phyloP scores from a whole-genome alignment of 2,888 invertebrate species.

The Prenolepis imparis region DNA sequence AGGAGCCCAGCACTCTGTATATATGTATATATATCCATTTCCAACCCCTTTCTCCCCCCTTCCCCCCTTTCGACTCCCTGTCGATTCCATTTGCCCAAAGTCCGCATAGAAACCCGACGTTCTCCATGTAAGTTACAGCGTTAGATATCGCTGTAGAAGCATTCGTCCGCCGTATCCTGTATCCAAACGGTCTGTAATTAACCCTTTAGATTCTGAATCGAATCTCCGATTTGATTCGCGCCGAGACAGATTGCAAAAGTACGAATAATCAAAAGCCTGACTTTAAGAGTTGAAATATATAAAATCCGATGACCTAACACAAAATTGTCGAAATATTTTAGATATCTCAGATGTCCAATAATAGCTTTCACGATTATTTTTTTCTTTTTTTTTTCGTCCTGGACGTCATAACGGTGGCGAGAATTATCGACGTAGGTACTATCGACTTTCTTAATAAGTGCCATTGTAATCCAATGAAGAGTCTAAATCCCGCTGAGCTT shows the following conservation, averaged over 20 bases:
- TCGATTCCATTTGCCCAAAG: slow-evolving; percentile 64
- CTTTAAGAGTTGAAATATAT: neutral
- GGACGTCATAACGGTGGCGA: neutral
- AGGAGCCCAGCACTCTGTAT: slow-evolving; percentile 61
- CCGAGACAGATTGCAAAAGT: slow-evolving; percentile 19
- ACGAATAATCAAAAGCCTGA: neutral
- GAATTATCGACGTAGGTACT: slow-evolving; percentile 9
- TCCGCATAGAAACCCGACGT: slow-evolving; percentile 53
- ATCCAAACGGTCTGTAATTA: slow-evolving; percentile 49
- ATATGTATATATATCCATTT: slow-evolving; percentile 50
- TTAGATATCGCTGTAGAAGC: slow-evolving; percentile 35
- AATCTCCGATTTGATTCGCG: slow-evolving; percentile 17
- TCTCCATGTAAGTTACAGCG: slow-evolving; percentile 54
- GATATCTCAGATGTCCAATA: neutral
- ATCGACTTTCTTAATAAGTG: slow-evolving; percentile 31
- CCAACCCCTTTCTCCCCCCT: slow-evolving; percentile 23
- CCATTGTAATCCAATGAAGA: slow-evolving; percentile 38
- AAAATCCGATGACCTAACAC: neutral
- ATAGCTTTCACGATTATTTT: neutral
- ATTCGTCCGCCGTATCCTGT: slow-evolving; percentile 19
- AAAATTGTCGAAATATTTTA: neutral
- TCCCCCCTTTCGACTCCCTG: slow-evolving; percentile 24
- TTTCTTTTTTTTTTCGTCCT: neutral
- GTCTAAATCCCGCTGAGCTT: slow-evolving; percentile 13
- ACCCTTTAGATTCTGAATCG: slow-evolving; percentile 17